A percentile compares a stretch with the other conserved stretches of the same genome.
Evolutionary conservation across 2,113 vertebrate genomes (phyloP).

Genomic region (Nycticryphes semicollaris): DNA sequence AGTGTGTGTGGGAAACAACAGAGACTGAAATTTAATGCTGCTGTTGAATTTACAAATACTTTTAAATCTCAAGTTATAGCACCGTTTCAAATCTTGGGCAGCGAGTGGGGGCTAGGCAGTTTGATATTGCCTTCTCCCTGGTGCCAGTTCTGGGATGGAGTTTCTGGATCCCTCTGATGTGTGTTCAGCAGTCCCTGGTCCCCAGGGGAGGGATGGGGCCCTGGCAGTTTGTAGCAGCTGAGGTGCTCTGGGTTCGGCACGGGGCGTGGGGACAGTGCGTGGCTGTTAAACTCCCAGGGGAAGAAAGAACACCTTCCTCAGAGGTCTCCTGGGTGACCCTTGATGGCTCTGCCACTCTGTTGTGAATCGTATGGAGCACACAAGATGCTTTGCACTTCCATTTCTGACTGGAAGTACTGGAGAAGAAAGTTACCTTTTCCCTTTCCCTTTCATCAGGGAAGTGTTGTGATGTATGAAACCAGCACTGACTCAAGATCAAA

Average conservation of each 20-base stretch:
- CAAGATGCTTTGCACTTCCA: neutral
- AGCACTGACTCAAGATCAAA: neutral
- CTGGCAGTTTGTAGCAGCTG: neutral
- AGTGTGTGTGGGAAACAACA: neutral
- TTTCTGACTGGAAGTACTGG: neutral
- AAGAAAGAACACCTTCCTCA: neutral
- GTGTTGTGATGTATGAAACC: neutral
- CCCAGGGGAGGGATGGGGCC: rapidly evolving
- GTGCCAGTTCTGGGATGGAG: too few species aligned
- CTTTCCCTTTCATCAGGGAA: neutral
- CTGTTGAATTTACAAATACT: neutral
- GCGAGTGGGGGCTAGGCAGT: neutral
- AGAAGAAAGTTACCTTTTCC: neutral
- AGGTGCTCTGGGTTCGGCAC: rapidly evolving
- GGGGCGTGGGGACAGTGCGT: rapidly evolving
- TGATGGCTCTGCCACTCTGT: neutral
- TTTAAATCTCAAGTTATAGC: neutral
- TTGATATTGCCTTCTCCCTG: neutral
- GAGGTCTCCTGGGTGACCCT: rapidly evolving
- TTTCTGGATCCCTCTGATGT: neutral
- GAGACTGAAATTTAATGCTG: neutral
- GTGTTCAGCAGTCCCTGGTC: neutral
- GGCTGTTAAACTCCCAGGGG: neutral
- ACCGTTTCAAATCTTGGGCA: neutral
- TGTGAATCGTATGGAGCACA: neutral